Conservation (phyloP, 2,797 vertebrate genomes). For the Leptodactylus fallax region DNA sequence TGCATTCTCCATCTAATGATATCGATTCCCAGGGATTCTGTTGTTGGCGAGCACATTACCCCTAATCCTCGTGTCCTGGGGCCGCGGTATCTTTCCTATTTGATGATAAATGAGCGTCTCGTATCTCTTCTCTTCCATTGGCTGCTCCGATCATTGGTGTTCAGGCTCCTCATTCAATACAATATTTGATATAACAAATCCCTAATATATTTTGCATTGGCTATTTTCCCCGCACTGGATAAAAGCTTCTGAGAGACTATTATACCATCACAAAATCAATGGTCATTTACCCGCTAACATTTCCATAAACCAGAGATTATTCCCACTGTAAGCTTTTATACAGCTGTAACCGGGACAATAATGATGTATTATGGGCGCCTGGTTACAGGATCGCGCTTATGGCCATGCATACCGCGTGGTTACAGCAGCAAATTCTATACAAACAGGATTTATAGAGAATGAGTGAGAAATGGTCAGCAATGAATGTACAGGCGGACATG, state of each 20-base stretch:
- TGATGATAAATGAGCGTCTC: slow-evolving; percentile 13
- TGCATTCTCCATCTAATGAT: neutral
- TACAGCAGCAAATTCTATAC: neutral
- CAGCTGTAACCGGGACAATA: neutral
- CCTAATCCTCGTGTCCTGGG: slow-evolving; percentile 1
- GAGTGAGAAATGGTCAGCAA: too few species aligned
- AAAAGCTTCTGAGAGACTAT: slow-evolving; percentile 5
- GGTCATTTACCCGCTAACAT: slow-evolving; percentile 15
- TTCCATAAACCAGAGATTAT: slow-evolving; percentile 22
- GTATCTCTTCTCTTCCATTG: neutral
- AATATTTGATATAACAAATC: slow-evolving; percentile 21
- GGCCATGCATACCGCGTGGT: neutral
- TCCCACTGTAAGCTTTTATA: slow-evolving; percentile 9
- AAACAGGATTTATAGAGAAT: too few species aligned
- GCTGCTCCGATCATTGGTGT: neutral
- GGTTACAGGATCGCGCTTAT: neutral
- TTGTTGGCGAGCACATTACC: slow-evolving; percentile 8
- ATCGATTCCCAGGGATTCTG: neutral
- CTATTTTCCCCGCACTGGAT: neutral
- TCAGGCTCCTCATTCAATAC: neutral
- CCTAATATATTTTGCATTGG: neutral
- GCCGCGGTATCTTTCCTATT: neutral
- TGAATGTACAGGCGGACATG: too few species aligned
- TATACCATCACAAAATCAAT: slow-evolving; percentile 23
- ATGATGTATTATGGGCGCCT: neutral